phyloP scores from a whole-genome alignment of 2,888 invertebrate genomes.

The Lochmaea crataegi region DNA sequence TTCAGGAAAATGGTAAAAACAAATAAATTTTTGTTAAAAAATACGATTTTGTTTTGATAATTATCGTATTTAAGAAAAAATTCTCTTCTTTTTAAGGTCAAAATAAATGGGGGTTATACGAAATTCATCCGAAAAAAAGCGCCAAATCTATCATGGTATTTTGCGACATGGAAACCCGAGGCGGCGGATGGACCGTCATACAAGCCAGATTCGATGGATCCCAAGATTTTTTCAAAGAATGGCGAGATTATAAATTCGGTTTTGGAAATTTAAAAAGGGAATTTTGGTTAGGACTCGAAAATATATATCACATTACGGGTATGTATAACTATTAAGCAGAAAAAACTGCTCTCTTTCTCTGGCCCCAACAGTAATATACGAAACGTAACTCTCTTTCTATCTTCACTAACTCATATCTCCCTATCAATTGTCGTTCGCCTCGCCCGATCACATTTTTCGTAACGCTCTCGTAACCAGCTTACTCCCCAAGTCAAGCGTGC shows the following conservation, averaged over 20 bases:
- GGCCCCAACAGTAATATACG: no score
- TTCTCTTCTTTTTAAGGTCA: background rate
- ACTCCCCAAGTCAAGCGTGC: no score
- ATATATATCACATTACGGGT: conserved; percentile 69
- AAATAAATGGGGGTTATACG: conserved; percentile 64
- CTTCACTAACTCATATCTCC: no score
- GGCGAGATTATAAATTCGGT: conserved; percentile 75
- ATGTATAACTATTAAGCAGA: background rate
- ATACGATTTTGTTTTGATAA: background rate
- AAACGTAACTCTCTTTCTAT: no score
- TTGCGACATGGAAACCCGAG: conserved; percentile 71
- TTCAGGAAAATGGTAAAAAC: conserved; percentile 69
- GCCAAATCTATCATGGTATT: conserved; percentile 71
- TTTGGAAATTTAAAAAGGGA: conserved; percentile 78
- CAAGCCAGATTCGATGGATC: conserved; percentile 74
- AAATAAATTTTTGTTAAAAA: background rate
- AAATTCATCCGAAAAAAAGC: conserved; percentile 69
- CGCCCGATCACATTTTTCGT: no score
- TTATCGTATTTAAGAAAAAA: background rate
- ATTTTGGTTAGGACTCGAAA: conserved; percentile 79
- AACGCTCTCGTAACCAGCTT: no score
- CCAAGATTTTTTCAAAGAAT: conserved; percentile 74
- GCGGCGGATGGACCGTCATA: conserved; percentile 73
- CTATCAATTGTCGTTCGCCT: no score
- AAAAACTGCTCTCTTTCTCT: no score